Conservation (phyloP, 64 coral and sea anemone species). For the Dendrophyllia cribrosa region DNA sequence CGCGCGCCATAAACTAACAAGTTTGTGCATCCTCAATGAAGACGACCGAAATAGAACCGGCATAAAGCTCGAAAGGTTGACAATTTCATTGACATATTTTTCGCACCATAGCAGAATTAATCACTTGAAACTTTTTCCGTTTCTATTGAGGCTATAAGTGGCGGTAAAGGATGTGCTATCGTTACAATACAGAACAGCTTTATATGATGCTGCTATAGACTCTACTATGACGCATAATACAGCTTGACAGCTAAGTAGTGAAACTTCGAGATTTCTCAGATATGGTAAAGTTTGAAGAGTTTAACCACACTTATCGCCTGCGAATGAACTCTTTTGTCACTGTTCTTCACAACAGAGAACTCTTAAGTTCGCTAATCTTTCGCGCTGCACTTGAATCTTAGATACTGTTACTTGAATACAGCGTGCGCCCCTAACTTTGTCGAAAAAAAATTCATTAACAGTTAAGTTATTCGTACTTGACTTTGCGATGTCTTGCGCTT, state of each 20-base stretch:
- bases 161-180: conserved; percentile 28
- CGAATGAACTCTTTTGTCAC: not conserved
- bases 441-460: conserved; percentile 29
- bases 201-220: conserved; percentile 11
- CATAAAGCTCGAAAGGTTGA: conserved; percentile 16
- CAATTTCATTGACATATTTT: conserved; percentile 62
- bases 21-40: not conserved
- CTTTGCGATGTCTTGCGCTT: conserved; percentile 18
- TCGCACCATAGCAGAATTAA: conserved; percentile 61
- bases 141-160: conserved; percentile 60
- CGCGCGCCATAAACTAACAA: not conserved
- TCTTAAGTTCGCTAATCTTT: conserved; percentile 27
- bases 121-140: conserved; percentile 62
- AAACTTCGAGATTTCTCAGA: conserved; percentile 44
- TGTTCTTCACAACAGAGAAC: conserved; percentile 30
- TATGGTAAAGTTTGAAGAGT: conserved; percentile 35
- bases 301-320: not conserved
- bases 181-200: conserved; percentile 39
- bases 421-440: not conserved
- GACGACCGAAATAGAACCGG: not conserved
- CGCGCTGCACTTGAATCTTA: not conserved
- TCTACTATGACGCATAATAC: conserved; percentile 18
- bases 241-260: conserved; percentile 23
- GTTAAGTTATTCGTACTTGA: conserved; percentile 53
- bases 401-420: not conserved